These are phyloP conservation scores for Vanessa cardui DNA, from an alignment of 2,888 invertebrate genomes.

Conservation along the genomic window DNA sequence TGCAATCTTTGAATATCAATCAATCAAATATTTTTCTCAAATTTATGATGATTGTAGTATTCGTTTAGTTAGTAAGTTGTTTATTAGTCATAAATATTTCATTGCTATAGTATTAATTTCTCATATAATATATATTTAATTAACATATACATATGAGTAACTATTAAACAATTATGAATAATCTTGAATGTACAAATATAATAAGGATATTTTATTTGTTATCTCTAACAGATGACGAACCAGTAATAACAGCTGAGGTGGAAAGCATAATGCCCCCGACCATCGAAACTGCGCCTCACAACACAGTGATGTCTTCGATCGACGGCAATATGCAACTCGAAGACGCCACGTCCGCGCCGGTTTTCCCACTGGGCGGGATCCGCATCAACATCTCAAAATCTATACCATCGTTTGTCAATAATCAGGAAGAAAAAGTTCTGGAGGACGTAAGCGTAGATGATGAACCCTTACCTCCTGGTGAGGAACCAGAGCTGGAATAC, in stretches of 20 bases:
- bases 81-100: no score
- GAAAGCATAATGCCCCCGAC: constrained; percentile 49
- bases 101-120: no score
- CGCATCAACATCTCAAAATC: constrained; percentile 92
- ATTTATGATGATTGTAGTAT: no score
- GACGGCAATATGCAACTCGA: constrained; percentile 90
- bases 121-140: no score
- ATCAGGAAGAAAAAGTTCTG: constrained; percentile 52
- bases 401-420: constrained; percentile 62
- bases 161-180: no score
- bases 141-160: no score
- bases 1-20: no score
- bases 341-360: constrained; percentile 68
- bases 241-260: constrained; percentile 78
- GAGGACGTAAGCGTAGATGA: constrained; percentile 69
- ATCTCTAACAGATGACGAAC: constrained; percentile 69
- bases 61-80: no score
- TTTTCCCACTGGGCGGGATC: constrained; percentile 82
- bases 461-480: constrained; percentile 84
- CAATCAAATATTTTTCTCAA: no score
- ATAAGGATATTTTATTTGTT: constrained; percentile 1
- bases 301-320: constrained; percentile 85
- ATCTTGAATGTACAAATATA: no score
- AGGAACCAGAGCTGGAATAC: constrained; percentile 79
- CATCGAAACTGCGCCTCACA: constrained; percentile 77